Conservation (phyloP, 2,113 vertebrate species). For the Charina bottae region DNA sequence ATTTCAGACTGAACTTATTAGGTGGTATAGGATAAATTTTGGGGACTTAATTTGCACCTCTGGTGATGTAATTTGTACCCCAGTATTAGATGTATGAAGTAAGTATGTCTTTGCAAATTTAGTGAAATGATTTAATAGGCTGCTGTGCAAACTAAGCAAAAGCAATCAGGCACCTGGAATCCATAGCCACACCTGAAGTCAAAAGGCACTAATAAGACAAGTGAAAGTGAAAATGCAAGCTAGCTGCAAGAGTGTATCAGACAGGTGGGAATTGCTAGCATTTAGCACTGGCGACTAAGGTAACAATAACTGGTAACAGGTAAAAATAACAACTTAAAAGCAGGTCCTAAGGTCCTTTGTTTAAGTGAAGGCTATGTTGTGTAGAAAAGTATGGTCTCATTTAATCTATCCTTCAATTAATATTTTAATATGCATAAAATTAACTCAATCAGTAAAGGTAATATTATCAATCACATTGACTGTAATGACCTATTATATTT, state of each 20-base stretch:
- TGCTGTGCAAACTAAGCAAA: not conserved
- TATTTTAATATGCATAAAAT: not conserved
- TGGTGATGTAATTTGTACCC: not conserved
- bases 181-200: not conserved
- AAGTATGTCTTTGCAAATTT: not conserved
- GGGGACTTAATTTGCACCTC: not conserved
- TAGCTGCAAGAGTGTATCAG: not conserved
- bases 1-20: not conserved
- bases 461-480: not conserved
- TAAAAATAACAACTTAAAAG: not conserved
- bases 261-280: not conserved
- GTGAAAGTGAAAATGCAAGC: not conserved
- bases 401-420: not conserved
- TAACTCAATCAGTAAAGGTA: not conserved
- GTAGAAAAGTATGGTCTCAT: not conserved
- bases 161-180: not conserved
- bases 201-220: not conserved
- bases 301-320: not conserved
- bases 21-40: not conserved
- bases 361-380: not conserved
- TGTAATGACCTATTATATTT: not conserved
- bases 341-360: not conserved
- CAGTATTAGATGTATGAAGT: not conserved
- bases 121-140: not conserved
- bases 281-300: not conserved